Conservation (phyloP, 2,888 invertebrate genomes). For the Scaptomyza tumidula region DNA sequence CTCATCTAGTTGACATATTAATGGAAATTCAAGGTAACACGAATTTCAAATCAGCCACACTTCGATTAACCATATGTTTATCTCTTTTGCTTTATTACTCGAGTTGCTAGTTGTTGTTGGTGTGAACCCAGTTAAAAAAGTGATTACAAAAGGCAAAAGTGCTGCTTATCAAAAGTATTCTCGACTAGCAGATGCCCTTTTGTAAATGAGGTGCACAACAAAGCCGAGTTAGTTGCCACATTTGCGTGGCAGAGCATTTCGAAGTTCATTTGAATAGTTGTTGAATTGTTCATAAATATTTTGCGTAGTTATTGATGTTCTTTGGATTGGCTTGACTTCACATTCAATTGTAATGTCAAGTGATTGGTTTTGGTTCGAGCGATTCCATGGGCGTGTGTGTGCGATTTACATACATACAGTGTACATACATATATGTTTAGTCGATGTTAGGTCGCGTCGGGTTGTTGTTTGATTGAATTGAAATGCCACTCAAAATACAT, state of each 20-base stretch:
- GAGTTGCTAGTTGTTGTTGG: not conserved
- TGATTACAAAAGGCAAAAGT: slow-evolving; percentile 2
- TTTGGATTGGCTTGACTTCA: slow-evolving; percentile 33
- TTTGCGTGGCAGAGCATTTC: slow-evolving; percentile 22
- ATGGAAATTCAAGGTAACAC: slow-evolving; percentile 20
- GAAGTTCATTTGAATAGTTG: slow-evolving; percentile 18
- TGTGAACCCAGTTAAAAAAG: not conserved
- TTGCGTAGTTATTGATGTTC: slow-evolving; percentile 11
- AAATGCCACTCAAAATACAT: slow-evolving; percentile 54
- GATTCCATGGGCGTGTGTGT: slow-evolving; percentile 1
- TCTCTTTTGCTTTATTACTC: not conserved
- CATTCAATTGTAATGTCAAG: slow-evolving; percentile 71
- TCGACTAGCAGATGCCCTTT: not conserved
- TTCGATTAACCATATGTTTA: not conserved
- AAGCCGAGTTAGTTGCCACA: not conserved
- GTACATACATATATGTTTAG: not conserved
- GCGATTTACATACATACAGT: not conserved
- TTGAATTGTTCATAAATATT: slow-evolving; percentile 24
- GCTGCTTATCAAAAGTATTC: not conserved
- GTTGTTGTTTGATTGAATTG: slow-evolving; percentile 60
- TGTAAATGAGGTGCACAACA: not conserved
- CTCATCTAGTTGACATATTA: not conserved
- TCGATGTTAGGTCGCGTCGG: slow-evolving; percentile 38
- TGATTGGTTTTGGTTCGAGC: slow-evolving; percentile 65
- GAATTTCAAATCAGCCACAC: slow-evolving; percentile 17